These are phyloP conservation scores for Aporrectodea caliginosa DNA, from an alignment of 1,140 invertebrate genomes.

Conservation along the genomic window DNA sequence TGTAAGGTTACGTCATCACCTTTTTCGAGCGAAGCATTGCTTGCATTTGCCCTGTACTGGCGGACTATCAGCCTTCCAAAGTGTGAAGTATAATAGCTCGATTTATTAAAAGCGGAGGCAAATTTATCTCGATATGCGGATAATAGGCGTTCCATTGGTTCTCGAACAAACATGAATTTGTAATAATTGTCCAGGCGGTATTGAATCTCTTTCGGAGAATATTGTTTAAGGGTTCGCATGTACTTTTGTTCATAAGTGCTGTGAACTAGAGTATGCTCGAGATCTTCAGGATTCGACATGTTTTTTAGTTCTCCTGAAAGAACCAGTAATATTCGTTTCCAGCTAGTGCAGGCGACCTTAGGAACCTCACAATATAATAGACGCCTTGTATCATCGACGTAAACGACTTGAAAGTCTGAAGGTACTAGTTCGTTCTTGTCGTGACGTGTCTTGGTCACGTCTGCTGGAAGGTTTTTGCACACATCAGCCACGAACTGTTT, in stretches of 20 bases:
- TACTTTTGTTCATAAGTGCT: slow-evolving; percentile 36
- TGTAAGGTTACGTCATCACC: slow-evolving; percentile 81
- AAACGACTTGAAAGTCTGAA: too few relatives aligned
- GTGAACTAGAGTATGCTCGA: slow-evolving; percentile 39
- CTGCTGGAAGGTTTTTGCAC: too few relatives aligned
- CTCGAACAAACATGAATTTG: slow-evolving; percentile 80
- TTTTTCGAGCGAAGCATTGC: slow-evolving; percentile 65
- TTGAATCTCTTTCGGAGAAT: slow-evolving; percentile 59
- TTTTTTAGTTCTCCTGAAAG: too few relatives aligned
- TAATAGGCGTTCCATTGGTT: slow-evolving; percentile 83
- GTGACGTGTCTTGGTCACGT: too few relatives aligned
- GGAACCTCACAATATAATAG: too few relatives aligned
- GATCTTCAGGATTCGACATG: not conserved
- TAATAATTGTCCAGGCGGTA: slow-evolving; percentile 62
- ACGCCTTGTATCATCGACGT: too few relatives aligned
- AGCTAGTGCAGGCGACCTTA: too few relatives aligned
- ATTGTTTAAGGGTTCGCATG: slow-evolving; percentile 58
- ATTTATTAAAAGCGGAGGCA: slow-evolving; percentile 61
- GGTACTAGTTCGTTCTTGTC: too few relatives aligned
- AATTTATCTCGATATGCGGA: slow-evolving; percentile 89
- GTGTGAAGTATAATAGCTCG: slow-evolving; percentile 69
- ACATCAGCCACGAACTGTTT: too few relatives aligned
- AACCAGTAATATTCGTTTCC: too few relatives aligned
- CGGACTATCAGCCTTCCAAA: slow-evolving; percentile 77
- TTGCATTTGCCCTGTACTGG: slow-evolving; percentile 69